These are phyloP conservation scores for Ptychobarbus kaznakovi DNA, from an alignment of 2,797 vertebrate genomes.

Conservation along the genomic window DNA sequence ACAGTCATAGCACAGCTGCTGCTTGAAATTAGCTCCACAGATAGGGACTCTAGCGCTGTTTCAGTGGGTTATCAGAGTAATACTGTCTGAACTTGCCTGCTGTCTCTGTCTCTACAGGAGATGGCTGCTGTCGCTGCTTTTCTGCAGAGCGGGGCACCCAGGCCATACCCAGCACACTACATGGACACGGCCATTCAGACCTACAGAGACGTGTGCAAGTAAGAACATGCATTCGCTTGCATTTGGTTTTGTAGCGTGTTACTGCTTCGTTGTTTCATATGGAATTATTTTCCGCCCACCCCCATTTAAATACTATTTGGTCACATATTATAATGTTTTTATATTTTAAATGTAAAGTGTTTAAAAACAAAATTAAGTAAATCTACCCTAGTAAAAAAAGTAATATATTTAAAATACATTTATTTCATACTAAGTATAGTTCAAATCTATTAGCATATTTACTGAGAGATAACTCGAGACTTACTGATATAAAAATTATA, in stretches of 20 bases:
- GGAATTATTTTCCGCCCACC: not conserved
- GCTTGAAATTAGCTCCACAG: not conserved
- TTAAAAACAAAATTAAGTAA: not conserved
- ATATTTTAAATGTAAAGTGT: not conserved
- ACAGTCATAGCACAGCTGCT: not conserved
- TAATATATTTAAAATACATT: no score
- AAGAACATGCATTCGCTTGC: conserved; percentile 61
- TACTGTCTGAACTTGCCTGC: not conserved
- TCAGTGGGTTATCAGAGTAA: not conserved
- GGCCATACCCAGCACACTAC: conserved; percentile 95
- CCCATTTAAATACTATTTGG: not conserved
- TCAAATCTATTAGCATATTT: no score
- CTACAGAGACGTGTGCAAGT: conserved; percentile 97
- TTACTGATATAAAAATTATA: no score
- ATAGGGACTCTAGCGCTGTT: not conserved
- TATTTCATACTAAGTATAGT: no score
- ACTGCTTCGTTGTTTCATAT: not conserved
- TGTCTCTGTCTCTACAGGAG: conserved; percentile 79
- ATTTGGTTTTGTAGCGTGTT: not conserved
- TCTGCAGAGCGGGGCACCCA: conserved; percentile 89
- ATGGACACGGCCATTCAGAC: conserved; percentile 99
- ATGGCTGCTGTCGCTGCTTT: conserved; percentile 98
- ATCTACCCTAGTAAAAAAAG: not conserved
- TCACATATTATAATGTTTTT: not conserved
- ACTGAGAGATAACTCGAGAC: no score